Evolutionary conservation across 2,797 vertebrate species (phyloP), one percentile per base, ranked within the genome.

Genomic region (Odontamblyopus lacepedii): DNA sequence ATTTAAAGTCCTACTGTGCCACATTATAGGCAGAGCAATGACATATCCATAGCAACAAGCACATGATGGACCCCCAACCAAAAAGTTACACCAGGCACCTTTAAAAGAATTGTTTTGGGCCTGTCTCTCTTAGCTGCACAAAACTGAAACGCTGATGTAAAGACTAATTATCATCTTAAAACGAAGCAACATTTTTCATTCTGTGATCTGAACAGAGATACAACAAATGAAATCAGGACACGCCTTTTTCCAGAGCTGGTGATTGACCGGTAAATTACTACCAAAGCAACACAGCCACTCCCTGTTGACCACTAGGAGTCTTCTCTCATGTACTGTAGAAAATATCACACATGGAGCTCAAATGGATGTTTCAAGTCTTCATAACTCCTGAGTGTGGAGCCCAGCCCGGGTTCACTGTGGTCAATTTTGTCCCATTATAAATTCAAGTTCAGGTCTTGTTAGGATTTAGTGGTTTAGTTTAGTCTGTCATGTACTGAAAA

Each of bases 161-260:
- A 44, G 4, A 2, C 44, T 15, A 48, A 48, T 48, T 55, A 55
- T n/a, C 19, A 9, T 19, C 51, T 59, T 59, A 26, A 55, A n/a
- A 6, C 2, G 6, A 55, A 9, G 26, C 23, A 26, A 27, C 11
- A 27, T 26, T 59, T 26, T 59, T 38, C 71, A 64, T 44, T 86
- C 71, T 81, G 72, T 13, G 4, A 26, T 48, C 44, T 48, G 44
- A 48, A 48, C 5, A 48, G 44, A 62, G 62, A 79, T 6, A 70
- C 73, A 73, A 86, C 75, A 83, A 76, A 83, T 50, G 63, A 78
- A 80, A 61, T 82, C 74, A 16, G 3, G 59, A 41, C 72, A 60
- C 71, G 1, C 84, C 75, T 65, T 70, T 38, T 27, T 74, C n/a
- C 18, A 7, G 26, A 69, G 70, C 76, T 74, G 74, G 5, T 12